Base-by-base conservation (phyloP, 1,140 invertebrate species). In the Holotrichia oblita region DNA sequence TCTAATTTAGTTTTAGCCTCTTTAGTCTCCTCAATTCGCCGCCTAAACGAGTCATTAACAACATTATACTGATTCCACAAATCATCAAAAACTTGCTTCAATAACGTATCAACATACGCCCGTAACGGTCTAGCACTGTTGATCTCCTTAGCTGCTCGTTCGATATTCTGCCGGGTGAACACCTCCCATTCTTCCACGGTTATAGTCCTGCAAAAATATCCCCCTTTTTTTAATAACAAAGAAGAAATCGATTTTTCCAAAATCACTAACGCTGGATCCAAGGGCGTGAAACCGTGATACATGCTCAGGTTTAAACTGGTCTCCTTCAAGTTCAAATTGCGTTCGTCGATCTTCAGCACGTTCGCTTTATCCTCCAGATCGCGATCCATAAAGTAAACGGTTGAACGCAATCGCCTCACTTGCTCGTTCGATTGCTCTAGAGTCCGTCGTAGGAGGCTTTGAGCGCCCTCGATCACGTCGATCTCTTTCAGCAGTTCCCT, bases 291-390 rank as follows among this genome's bases (percentile, higher is more conserved):
- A 79, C 91, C 90, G 81, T 93, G 89, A 78, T 93, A 93, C 79
- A 92, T 86, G 61, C 91, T 92, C 12, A 95, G 86, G 85, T 93
- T 91, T 12, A 92, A 87, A 83, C 91, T 91, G 0, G 91, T 93
- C 34, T 93, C 91, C 82, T 91, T 92, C 0, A 95, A 83, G 64
- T 86, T 89, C 9, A 91, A 85, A 83, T 93, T 94, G 40, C 89
- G 88, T 82, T 90, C 88, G 84, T 97, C 96, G 44, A 96, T 93
- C 79, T 91, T 88, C 40, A 95, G 87, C 75, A 94, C 95, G 76
- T 90, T 90, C 81, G 92, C 91, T 86, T 97, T 98, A 83, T 95
- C 93, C 77, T 93, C 90, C 7, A 97, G 86, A 88, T 97, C 95
- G 74, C 92, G 91, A 83, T 97, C 94, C 72, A 98, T 89, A 61